Conservation (phyloP, 1,140 invertebrate genomes). For the Heliothis subflexa region DNA sequence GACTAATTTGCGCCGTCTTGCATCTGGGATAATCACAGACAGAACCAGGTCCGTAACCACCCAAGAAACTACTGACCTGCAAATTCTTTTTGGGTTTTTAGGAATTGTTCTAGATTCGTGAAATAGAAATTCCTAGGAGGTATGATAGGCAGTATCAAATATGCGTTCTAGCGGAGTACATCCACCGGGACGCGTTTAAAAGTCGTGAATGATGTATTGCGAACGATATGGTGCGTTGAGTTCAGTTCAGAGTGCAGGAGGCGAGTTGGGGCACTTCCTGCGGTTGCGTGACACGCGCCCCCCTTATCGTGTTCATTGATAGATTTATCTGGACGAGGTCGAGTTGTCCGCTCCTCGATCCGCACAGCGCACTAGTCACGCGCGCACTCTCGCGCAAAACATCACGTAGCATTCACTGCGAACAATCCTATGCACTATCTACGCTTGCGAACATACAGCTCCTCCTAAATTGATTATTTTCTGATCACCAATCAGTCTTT, state of each 20-base stretch:
- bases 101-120: too few relatives aligned
- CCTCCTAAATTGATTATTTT: constrained; percentile 30
- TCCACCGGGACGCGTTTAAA: constrained; percentile 24
- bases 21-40: too few relatives aligned
- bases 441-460: not conserved
- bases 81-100: too few relatives aligned
- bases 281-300: constrained; percentile 72
- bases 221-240: constrained; percentile 53
- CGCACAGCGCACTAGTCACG: constrained; percentile 47
- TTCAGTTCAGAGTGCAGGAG: constrained; percentile 65
- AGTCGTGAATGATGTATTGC: constrained; percentile 51
- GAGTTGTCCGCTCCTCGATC: constrained; percentile 60
- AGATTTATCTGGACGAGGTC: constrained; percentile 82
- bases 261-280: constrained; percentile 73
- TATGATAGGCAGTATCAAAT: not conserved
- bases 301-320: constrained; percentile 82
- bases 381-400: constrained; percentile 49
- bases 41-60: too few relatives aligned
- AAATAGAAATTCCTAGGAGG: too few relatives aligned
- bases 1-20: too few relatives aligned
- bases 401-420: constrained; percentile 25
- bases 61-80: too few relatives aligned
- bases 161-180: not conserved
- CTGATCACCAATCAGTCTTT: constrained; percentile 25
- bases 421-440: not conserved